Percentiles rank a stretch among this genome's conserved stretches.
Conservation (phyloP, 2,113 vertebrate genomes). For the Hippoglossus stenolepis region DNA sequence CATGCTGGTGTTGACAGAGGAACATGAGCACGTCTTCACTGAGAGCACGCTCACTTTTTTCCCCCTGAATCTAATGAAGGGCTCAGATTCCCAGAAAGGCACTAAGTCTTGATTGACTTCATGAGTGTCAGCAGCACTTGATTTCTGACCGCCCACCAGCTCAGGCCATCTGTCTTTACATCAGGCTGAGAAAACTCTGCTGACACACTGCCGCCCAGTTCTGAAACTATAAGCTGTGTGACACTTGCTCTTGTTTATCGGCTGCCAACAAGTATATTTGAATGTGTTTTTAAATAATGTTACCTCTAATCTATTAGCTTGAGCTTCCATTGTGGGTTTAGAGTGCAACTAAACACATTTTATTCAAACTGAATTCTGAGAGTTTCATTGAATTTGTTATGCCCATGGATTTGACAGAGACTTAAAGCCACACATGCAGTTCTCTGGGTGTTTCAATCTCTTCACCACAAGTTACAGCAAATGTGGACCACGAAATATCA, state of each 20-base stretch:
- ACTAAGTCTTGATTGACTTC: conserved; percentile 50
- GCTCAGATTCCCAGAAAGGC: conserved; percentile 60
- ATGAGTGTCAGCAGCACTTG: conserved; percentile 58
- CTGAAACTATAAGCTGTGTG: not conserved
- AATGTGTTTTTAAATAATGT: not conserved
- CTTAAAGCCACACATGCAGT: too few relatives aligned
- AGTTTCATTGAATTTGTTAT: too few relatives aligned
- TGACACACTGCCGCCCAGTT: conserved; percentile 12
- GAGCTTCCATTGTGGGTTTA: not conserved
- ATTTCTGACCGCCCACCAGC: conserved; percentile 47
- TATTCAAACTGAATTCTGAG: too few relatives aligned
- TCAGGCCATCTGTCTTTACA: conserved; percentile 28
- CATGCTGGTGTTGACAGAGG: conserved; percentile 66
- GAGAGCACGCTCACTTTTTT: conserved; percentile 6
- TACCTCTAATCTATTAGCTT: not conserved
- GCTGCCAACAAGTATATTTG: not conserved
- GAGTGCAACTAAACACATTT: too few relatives aligned
- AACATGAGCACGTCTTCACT: conserved; percentile 59
- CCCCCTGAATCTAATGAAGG: conserved; percentile 44
- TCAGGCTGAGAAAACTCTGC: conserved; percentile 29
- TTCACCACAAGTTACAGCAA: too few relatives aligned
- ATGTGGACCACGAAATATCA: too few relatives aligned
- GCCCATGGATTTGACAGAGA: too few relatives aligned
- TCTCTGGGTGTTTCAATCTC: too few relatives aligned
- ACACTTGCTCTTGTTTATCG: not conserved